Base-by-base conservation (phyloP, 2,113 vertebrate genomes). In the Poeciliopsis turrubarensis region DNA sequence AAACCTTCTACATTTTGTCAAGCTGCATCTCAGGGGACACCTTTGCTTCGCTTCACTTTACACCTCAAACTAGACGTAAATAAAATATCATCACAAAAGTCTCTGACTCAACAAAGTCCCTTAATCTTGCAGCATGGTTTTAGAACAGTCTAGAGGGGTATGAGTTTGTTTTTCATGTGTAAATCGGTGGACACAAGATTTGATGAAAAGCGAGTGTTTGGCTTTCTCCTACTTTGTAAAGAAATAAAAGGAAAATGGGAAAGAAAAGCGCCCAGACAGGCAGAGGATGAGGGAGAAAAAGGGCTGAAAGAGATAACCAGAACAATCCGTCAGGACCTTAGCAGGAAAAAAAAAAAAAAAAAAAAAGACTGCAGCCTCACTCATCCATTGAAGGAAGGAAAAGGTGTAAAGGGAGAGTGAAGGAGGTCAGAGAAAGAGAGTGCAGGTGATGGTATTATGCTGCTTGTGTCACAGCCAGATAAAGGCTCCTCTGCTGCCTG, bases 361-460 rank as follows among this genome's bases (percentile, higher is more conserved):
- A 68, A 37, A 71, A 82, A 84, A 81, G 64, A 75, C 71, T 81
- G 63, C 77, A 47, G 80, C 26, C 27, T 79, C 80, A 73, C 26
- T 30, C 60, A 12, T 77, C 71, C 83, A 75, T 79, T 79, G 81
- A 88, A 65, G 70, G 66, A 62, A 82, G 72, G 82, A 57, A 79
- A 65, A 60, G 71, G 70, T 27, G 76, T 65, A 54, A 70, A 69
- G 73, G 66, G 70, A 73, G 62, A 76, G 75, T 39, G 68, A 82
- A 78, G 34, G 68, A 86, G 89, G 86, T 86, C 90, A 84, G 64
- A 74, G 75, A 68, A 81, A 76, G 79, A 79, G 80, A 83, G 71
- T 60, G 11, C 77, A 88, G 83, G 86, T 90, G 90, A 89, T 86
- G 84, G 80, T 77, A 82, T 85, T 84, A 89, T 91, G 88, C 86